phyloP scores from a whole-genome alignment of 1,140 invertebrate species.

The Aphaenogaster floridana region DNA sequence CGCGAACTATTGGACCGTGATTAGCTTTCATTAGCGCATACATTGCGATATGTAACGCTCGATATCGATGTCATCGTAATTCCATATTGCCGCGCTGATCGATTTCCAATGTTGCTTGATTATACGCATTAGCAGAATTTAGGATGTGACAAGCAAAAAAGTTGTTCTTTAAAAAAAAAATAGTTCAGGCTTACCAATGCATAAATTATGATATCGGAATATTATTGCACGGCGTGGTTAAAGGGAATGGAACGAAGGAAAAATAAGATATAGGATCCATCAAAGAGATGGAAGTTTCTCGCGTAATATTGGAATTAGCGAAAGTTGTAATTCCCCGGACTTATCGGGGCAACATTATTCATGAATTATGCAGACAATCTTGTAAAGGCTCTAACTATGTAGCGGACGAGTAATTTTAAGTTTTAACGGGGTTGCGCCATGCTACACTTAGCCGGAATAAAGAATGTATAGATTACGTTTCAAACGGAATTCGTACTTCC shows the following conservation, averaged over 20 bases:
- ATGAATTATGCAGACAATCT: slow-evolving; percentile 66
- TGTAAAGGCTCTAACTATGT: slow-evolving; percentile 63
- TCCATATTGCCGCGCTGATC: slow-evolving; percentile 33
- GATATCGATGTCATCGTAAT: slow-evolving; percentile 47
- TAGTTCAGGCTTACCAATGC: neutral
- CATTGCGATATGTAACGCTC: neutral
- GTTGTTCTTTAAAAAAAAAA: neutral
- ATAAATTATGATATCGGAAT: slow-evolving; percentile 38
- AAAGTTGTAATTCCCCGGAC: slow-evolving; percentile 61
- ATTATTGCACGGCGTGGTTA: slow-evolving; percentile 22
- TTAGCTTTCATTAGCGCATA: slow-evolving; percentile 54
- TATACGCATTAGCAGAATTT: slow-evolving; percentile 16
- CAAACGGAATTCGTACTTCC: slow-evolving; percentile 59
- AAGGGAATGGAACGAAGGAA: slow-evolving; percentile 40
- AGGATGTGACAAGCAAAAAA: neutral
- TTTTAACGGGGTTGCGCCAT: slow-evolving; percentile 60
- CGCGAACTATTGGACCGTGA: slow-evolving; percentile 24
- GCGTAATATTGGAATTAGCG: slow-evolving; percentile 58
- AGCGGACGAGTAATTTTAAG: slow-evolving; percentile 64
- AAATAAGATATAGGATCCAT: slow-evolving; percentile 40
- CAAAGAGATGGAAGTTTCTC: slow-evolving; percentile 56
- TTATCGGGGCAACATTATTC: slow-evolving; percentile 61
- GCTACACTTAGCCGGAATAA: slow-evolving; percentile 61
- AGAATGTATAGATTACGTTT: slow-evolving; percentile 63
- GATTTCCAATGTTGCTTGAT: slow-evolving; percentile 42